Evolutionary conservation across 1,140 invertebrate species (phyloP).

Genomic region (Himalopsyche phryganea): DNA sequence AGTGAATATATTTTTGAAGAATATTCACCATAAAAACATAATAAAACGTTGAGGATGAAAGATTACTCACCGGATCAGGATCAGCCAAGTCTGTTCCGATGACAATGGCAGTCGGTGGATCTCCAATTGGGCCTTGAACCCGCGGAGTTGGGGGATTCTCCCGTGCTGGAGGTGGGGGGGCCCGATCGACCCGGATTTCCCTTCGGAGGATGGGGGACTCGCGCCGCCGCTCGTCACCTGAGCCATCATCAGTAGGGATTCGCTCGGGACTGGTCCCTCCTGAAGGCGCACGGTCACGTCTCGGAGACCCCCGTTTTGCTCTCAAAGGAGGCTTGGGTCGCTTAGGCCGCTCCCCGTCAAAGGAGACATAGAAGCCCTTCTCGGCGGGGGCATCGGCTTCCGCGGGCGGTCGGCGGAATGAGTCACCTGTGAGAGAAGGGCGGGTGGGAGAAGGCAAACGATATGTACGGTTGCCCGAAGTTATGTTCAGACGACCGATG

Average conservation of each 20-base stretch:
- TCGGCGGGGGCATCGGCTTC: slow-evolving; percentile 60
- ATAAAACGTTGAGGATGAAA: too few species aligned
- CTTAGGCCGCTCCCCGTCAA: slow-evolving; percentile 83
- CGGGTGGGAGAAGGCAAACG: slow-evolving; percentile 79
- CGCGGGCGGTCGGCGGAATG: slow-evolving; percentile 60
- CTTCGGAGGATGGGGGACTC: slow-evolving; percentile 36
- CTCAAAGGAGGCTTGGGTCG: slow-evolving; percentile 83
- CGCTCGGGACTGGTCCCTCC: slow-evolving; percentile 42
- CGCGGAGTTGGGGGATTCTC: not conserved
- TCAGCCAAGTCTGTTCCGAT: slow-evolving; percentile 65
- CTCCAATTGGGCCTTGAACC: slow-evolving; percentile 40
- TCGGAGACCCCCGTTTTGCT: slow-evolving; percentile 71
- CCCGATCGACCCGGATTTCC: slow-evolving; percentile 40
- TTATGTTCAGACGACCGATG: slow-evolving; percentile 73
- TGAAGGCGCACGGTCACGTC: slow-evolving; percentile 59
- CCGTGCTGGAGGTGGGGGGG: slow-evolving; percentile 40
- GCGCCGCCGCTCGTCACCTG: slow-evolving; percentile 43
- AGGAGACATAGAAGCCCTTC: slow-evolving; percentile 94
- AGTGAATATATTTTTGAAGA: too few species aligned
- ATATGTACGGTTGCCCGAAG: slow-evolving; percentile 82
- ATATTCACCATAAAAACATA: too few species aligned
- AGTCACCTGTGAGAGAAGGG: slow-evolving; percentile 66
- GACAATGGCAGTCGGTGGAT: slow-evolving; percentile 54
- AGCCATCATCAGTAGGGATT: slow-evolving; percentile 32
- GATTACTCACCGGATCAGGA: slow-evolving; percentile 64